A percentile compares a stretch with the other conserved stretches of the same genome.
phyloP scores from a whole-genome alignment of 1,140 invertebrate genomes.

The Ostrea edulis region DNA sequence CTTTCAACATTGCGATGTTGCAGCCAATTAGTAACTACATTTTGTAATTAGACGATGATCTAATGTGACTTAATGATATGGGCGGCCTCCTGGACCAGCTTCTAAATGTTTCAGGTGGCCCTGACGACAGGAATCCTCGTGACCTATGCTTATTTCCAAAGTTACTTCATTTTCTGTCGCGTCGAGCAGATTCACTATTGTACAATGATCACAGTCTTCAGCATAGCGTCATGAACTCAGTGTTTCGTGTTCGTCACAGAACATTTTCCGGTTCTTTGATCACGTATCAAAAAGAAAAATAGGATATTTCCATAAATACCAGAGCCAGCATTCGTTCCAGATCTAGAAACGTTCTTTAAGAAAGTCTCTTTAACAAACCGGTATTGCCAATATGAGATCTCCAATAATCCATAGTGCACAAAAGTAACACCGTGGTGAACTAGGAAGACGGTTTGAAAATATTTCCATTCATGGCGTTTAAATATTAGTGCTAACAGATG shows the following conservation, averaged over 20 bases:
- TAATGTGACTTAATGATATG: not conserved
- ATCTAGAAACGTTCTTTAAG: too few relatives aligned
- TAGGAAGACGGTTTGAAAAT: not conserved
- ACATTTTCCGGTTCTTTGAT: not conserved
- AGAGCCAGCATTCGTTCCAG: not conserved
- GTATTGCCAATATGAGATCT: not conserved
- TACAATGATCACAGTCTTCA: not conserved
- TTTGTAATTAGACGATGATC: slow-evolving; percentile 1
- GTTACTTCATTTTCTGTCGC: not conserved
- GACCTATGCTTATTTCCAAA: not conserved
- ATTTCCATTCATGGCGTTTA: not conserved
- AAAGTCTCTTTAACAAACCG: too few relatives aligned
- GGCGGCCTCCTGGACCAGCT: not conserved
- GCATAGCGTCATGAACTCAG: not conserved
- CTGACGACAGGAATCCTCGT: not conserved
- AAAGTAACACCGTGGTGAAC: not conserved
- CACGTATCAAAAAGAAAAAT: not conserved
- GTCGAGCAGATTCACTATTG: not conserved
- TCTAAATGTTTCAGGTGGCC: not conserved
- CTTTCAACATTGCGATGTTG: not conserved
- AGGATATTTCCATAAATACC: not conserved
- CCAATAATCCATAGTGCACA: not conserved
- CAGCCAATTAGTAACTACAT: not conserved
- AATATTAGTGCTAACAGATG: not conserved
- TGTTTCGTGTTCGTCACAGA: not conserved